Conservation (phyloP, 2,888 invertebrate genomes). For the Drosophila meridionalis region DNA sequence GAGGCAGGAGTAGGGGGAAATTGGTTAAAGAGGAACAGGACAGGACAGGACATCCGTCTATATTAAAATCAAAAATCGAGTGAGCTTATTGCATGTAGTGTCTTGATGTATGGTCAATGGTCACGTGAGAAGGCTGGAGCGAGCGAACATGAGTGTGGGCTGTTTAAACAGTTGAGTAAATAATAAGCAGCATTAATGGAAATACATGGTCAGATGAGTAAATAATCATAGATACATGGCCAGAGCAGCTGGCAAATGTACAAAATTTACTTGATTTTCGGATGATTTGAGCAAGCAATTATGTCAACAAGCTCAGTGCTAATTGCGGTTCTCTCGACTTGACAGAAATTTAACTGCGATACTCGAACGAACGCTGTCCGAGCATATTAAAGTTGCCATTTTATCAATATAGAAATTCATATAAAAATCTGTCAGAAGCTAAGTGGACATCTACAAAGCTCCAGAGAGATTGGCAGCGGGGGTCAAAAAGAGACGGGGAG, state of each 20-base stretch:
- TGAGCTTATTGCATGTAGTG: conserved; percentile 32
- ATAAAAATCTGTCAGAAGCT: conserved; percentile 29
- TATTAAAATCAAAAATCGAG: conserved; percentile 8
- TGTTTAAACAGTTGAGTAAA: conserved; percentile 40
- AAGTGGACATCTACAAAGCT: conserved; percentile 4
- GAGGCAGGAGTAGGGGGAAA: background rate
- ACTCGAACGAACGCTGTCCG: conserved; percentile 50
- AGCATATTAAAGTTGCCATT: conserved; percentile 23
- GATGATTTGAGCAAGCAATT: conserved; percentile 62
- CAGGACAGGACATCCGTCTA: background rate
- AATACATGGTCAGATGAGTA: conserved; percentile 25
- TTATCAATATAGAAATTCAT: conserved; percentile 27
- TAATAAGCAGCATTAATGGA: conserved; percentile 30
- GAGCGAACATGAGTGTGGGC: conserved; percentile 17
- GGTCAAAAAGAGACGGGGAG: background rate
- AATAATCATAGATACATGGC: conserved; percentile 21
- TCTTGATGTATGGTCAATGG: no score
- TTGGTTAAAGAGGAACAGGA: background rate
- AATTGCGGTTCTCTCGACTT: conserved; percentile 61
- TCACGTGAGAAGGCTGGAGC: conserved; percentile 40
- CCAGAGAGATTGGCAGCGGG: background rate
- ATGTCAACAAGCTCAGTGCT: conserved; percentile 66
- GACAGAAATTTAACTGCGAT: conserved; percentile 47
- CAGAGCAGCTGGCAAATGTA: conserved; percentile 1
- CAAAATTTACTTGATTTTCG: conserved; percentile 22